A percentile compares a stretch with the other conserved stretches of the same genome.
Conservation (phyloP, 2,113 vertebrate species). For the Phyllostomus hastatus region DNA sequence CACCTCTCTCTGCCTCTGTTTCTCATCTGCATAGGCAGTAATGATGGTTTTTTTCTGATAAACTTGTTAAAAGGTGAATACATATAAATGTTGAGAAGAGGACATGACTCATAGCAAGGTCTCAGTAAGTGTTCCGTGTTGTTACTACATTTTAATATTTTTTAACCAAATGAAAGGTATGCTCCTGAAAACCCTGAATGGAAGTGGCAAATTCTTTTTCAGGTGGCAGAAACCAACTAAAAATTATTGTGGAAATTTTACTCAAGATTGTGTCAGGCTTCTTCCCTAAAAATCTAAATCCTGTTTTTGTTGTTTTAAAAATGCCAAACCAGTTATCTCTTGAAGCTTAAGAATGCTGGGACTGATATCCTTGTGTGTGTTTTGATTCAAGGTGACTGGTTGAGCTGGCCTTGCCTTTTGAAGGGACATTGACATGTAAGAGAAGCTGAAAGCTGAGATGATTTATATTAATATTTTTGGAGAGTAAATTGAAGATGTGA, state of each 20-base stretch:
- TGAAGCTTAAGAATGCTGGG: neutral
- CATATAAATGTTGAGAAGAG: neutral
- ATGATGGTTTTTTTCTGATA: neutral
- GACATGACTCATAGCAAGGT: neutral
- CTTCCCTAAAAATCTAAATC: neutral
- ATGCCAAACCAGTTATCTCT: neutral
- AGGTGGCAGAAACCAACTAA: neutral
- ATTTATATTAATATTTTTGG: neutral
- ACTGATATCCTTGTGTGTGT: neutral
- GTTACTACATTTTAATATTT: neutral
- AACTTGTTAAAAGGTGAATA: neutral
- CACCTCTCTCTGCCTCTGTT: neutral
- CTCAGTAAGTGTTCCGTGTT: neutral
- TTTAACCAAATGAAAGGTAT: neutral
- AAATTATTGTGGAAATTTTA: neutral
- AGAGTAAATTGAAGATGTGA: neutral
- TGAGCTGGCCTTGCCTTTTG: neutral
- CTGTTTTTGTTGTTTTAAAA: neutral
- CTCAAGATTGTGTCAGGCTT: neutral
- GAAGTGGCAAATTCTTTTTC: neutral
- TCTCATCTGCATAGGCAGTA: neutral
- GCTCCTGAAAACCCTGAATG: neutral
- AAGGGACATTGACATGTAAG: neutral
- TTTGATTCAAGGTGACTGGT: neutral
- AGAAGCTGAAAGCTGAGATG: neutral